Evolutionary conservation across 2,888 invertebrate species (phyloP).

Genomic region (Volucella bombylans): DNA sequence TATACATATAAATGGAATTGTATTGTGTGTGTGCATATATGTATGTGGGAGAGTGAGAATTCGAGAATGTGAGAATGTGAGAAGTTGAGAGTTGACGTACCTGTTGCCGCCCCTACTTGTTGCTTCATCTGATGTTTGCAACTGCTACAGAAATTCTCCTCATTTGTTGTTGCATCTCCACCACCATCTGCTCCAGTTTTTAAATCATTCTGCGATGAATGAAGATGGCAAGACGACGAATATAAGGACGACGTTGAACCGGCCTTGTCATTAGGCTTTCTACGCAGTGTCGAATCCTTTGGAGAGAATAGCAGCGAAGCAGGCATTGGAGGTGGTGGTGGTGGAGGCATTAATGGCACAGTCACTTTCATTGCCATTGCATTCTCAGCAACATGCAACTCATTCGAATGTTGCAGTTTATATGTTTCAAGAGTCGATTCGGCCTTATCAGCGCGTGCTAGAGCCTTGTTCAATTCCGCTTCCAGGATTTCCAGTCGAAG

Average conservation of each 20-base stretch:
- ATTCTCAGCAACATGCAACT: slow-evolving; percentile 72
- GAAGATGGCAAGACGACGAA: slow-evolving; percentile 59
- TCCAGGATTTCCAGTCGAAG: slow-evolving; percentile 84
- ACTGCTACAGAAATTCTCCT: slow-evolving; percentile 68
- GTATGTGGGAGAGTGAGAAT: slow-evolving; percentile 49
- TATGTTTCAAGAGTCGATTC: slow-evolving; percentile 82
- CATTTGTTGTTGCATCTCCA: slow-evolving; percentile 73
- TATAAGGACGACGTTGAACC: slow-evolving; percentile 47
- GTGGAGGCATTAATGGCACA: slow-evolving; percentile 80
- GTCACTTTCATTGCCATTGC: slow-evolving; percentile 75
- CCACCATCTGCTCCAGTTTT: slow-evolving; percentile 74
- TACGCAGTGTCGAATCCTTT: slow-evolving; percentile 59
- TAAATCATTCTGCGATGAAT: slow-evolving; percentile 76
- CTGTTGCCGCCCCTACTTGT: slow-evolving; percentile 82
- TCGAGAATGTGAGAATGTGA: slow-evolving; percentile 49
- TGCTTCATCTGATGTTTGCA: slow-evolving; percentile 80
- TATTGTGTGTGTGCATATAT: slow-evolving; percentile 27
- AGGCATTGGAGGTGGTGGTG: slow-evolving; percentile 81
- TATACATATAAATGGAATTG: background rate
- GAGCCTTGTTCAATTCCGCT: slow-evolving; percentile 83
- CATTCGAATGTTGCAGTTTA: slow-evolving; percentile 74
- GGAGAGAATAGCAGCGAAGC: slow-evolving; percentile 79
- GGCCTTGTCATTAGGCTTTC: slow-evolving; percentile 54
- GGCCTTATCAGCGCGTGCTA: slow-evolving; percentile 83
- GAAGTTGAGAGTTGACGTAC: slow-evolving; percentile 78